Conservation (phyloP, 2,797 vertebrate species). For the Syngnathus acus region DNA sequence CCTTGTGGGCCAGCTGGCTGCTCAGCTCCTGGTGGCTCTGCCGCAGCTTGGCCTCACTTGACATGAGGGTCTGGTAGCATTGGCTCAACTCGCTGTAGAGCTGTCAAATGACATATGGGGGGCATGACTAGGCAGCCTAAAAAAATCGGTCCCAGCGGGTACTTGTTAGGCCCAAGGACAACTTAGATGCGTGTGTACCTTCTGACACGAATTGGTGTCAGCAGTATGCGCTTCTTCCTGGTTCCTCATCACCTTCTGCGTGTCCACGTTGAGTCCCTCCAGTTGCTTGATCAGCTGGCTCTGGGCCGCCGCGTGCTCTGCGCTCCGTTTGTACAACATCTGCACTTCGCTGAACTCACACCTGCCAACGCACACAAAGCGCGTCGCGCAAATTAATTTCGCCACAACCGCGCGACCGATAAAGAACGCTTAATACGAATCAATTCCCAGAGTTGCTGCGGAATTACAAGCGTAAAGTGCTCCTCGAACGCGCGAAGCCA, state of each 20-base stretch:
- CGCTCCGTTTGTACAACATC: slow-evolving; percentile 78
- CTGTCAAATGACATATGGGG: slow-evolving; percentile 57
- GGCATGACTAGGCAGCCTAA: slow-evolving; percentile 6
- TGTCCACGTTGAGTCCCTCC: slow-evolving; percentile 81
- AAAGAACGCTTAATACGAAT: neutral
- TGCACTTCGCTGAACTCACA: slow-evolving; percentile 69
- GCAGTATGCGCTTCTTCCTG: slow-evolving; percentile 81
- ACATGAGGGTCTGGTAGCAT: slow-evolving; percentile 79
- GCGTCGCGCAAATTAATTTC: neutral
- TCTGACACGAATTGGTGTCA: slow-evolving; percentile 81
- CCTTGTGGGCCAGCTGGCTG: slow-evolving; percentile 73
- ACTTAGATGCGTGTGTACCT: slow-evolving; percentile 55
- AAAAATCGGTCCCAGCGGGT: no score
- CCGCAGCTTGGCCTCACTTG: slow-evolving; percentile 75
- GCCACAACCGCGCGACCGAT: neutral
- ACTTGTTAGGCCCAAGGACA: no score
- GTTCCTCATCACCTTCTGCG: slow-evolving; percentile 80
- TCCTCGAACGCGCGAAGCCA: slow-evolving; percentile 27
- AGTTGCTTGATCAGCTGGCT: slow-evolving; percentile 85
- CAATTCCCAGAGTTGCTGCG: slow-evolving; percentile 7
- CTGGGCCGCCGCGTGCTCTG: slow-evolving; percentile 76
- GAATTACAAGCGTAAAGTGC: slow-evolving; percentile 19
- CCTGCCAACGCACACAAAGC: slow-evolving; percentile 55
- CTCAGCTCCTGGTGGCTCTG: slow-evolving; percentile 72
- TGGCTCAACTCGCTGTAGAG: slow-evolving; percentile 82